Base-by-base conservation (phyloP, 2,113 vertebrate species). In the Nesoenas mayeri region DNA sequence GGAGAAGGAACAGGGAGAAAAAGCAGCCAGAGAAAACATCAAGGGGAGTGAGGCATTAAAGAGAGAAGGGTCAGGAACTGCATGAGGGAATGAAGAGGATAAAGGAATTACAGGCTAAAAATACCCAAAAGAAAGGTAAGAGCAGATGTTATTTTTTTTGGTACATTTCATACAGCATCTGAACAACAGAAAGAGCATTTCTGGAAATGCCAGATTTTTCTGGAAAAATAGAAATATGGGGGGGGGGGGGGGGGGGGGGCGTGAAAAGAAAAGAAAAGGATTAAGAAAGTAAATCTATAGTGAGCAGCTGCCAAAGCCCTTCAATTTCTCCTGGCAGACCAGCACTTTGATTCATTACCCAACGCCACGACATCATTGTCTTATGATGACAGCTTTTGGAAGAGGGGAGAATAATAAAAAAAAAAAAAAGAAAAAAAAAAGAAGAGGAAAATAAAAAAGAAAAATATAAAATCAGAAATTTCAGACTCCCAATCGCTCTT, bases 21-120 rank as follows among this genome's bases (percentile, higher is more conserved):
- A 53, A 60, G 25, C 4, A 71, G 31, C 20, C 53, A 61, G 36
- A 62, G 34, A 66, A 79, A 94, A 88, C 0, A 81, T 51, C 62
- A 89, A 83, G 38, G 21, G 77, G 62, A 83, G 8, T 24, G 77
- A 61, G 64, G 71, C 82, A 92, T 58, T 88, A 40, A 48, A 82
- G 31, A 88, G 6, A 91, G 32, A 79, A 74, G n/a, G 75, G 79
- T 93, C 79, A 90, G 36, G 36, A 88, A 81, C 38, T 3, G 1
- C 44, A 67, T 40, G 12, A 89, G 57, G 42, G 56, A 84, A 7
- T 0, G 60, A 91, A 84, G 80, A 91, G 57, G 60, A 93, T 91
- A 91, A 95, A 93, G 77, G 88, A 96, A 91, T 81, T 91, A 91
- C 2, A 4, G 42, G 24, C 80, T 95, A 95, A 96, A 95, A 93